Evolutionary conservation across 2,888 invertebrate genomes (phyloP), one percentile per base, ranked within the genome.

Genomic region (Eupithecia dodoneata): DNA sequence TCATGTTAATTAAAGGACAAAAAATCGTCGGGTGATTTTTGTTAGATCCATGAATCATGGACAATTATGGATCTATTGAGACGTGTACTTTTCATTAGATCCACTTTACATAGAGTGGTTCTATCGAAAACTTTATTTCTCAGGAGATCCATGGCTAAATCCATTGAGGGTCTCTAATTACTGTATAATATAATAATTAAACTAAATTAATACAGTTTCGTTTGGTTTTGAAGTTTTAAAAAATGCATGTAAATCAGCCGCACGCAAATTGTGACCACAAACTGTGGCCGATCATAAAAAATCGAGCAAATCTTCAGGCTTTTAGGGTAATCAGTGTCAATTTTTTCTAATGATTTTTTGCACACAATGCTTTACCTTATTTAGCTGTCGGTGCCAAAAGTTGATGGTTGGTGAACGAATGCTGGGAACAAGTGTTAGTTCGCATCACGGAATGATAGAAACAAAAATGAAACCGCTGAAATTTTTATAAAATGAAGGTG

Each of bases 351-450:
- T 4, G 44, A 10, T 45, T 45, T 45, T 4, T 18, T 69, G 47
- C 47, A 47, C 45, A 45, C 69, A 45, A 69, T 45, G 2, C 18
- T 47, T 69, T 47, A 13, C 55, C 81, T 87, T 90, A 90, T 88
- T 88, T 84, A 87, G 85, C 89, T 88, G 91, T 89, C 88, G 89
- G 81, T 84, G 84, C 82, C 73, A 81, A 85, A 85, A 83, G 75
- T 78, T 84, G 85, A 88, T 88, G 86, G 83, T 83, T 83, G 78
- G 81, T 76, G 85, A 88, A 88, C 86, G 87, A 88, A 90, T 86
- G 81, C 81, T 76, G 69, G 71, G 80, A 76, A 71, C 86, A 90
- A 86, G 86, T 88, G 88, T 85, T 85, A 85, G 77, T 82, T 82
- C 82, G 78, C 80, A 81, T 76, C 82, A 81, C 78, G 77, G 72